These are phyloP conservation scores for Xanthia togata DNA, from an alignment of 2,888 invertebrate species.

Conservation along the genomic window DNA sequence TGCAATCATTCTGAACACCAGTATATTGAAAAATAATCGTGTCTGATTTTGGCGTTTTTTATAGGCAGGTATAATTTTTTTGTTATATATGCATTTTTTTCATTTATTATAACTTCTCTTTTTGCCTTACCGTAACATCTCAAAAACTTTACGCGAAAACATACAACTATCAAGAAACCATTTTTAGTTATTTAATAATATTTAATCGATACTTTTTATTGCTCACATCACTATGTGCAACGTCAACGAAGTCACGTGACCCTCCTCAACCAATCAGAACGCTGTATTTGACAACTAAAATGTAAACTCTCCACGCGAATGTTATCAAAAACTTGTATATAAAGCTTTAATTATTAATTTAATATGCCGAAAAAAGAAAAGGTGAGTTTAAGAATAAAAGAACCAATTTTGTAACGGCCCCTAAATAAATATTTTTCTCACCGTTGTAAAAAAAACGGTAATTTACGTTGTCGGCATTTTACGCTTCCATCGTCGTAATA, in stretches of 20 bases:
- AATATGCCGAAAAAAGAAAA: constrained; percentile 83
- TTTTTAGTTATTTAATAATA: neutral
- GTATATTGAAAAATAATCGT: neutral
- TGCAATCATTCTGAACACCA: neutral
- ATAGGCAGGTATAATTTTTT: neutral
- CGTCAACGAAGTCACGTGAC: constrained; percentile 82
- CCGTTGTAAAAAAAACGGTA: constrained; percentile 65
- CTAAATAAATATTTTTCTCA: constrained; percentile 41
- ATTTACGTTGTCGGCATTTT: constrained; percentile 81
- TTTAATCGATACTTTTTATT: constrained; percentile 51
- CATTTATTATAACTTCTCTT: neutral
- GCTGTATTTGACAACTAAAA: constrained; percentile 73
- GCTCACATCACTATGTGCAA: constrained; percentile 72
- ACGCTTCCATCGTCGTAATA: constrained; percentile 72
- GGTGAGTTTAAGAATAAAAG: constrained; percentile 74
- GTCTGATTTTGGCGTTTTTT: neutral
- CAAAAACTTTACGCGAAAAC: neutral
- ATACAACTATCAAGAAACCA: neutral
- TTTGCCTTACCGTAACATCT: neutral
- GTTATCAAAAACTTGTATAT: constrained; percentile 79
- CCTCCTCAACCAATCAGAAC: constrained; percentile 71
- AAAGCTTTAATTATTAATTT: constrained; percentile 78
- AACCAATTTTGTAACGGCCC: constrained; percentile 44
- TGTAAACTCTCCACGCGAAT: constrained; percentile 79
- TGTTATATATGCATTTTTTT: neutral